Evolutionary conservation across 2,113 vertebrate species (phyloP).

Genomic region (Corythornis vintsioides): DNA sequence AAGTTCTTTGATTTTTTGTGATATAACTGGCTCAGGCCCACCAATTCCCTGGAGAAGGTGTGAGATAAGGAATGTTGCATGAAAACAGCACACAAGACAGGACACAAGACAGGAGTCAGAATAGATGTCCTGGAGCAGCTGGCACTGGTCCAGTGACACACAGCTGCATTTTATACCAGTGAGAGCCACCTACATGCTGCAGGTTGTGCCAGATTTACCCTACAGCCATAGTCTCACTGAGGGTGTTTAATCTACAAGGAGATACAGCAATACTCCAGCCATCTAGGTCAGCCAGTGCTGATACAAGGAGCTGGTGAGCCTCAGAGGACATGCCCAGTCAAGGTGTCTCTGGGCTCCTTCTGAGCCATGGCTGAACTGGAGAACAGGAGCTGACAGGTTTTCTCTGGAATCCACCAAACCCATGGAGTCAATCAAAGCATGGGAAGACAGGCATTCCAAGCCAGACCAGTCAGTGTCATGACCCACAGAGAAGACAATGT

Average conservation of each 20-base stretch:
- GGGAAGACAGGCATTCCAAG: neutral
- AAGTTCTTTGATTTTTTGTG: neutral
- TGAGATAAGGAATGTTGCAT: neutral
- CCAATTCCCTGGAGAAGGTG: neutral
- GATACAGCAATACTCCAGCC: neutral
- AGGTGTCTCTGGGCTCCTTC: neutral
- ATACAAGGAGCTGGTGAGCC: neutral
- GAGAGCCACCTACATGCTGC: accelerated
- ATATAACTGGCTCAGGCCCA: neutral
- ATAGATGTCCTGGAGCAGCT: neutral
- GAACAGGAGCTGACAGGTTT: neutral
- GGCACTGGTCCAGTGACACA: accelerated
- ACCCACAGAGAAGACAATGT: neutral
- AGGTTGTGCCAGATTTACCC: neutral
- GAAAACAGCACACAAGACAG: neutral
- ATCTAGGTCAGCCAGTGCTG: accelerated
- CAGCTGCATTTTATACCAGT: accelerated
- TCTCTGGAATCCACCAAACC: neutral
- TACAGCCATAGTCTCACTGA: neutral
- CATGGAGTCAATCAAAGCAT: accelerated
- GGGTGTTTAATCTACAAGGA: neutral
- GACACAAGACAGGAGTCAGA: neutral
- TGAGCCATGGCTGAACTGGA: neutral
- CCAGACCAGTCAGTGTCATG: neutral
- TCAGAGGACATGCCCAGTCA: neutral